These are phyloP conservation scores for Adelognathus sp. DNA, from an alignment of 2,888 invertebrate species.

Conservation along the genomic window DNA sequence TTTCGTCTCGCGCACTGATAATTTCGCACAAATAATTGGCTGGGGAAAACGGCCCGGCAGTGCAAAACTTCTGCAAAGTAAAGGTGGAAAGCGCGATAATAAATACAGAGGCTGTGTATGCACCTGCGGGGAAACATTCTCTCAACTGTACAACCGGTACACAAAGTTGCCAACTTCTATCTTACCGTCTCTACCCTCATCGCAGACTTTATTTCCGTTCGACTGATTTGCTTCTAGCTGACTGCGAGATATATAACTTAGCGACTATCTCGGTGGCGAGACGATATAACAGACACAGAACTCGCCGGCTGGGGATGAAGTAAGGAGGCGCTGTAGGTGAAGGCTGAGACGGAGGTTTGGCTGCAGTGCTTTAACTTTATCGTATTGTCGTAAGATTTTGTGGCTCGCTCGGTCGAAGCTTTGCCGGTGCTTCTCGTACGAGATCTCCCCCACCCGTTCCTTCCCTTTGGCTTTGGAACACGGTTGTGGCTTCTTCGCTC, in stretches of 20 bases:
- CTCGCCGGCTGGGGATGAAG: not conserved
- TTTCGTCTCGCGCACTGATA: slow-evolving; percentile 38
- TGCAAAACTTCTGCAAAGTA: slow-evolving; percentile 8
- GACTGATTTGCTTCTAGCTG: slow-evolving; percentile 51
- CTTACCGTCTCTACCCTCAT: not conserved
- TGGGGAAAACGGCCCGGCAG: slow-evolving; percentile 9
- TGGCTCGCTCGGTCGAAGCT: slow-evolving; percentile 31
- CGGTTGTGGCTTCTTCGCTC: slow-evolving; percentile 11
- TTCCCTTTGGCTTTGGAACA: slow-evolving; percentile 18
- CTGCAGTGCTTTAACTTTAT: slow-evolving; percentile 46
- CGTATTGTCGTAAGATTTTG: slow-evolving; percentile 43
- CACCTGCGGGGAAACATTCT: slow-evolving; percentile 35
- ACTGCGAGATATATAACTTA: slow-evolving; percentile 39
- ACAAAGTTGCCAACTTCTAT: slow-evolving; percentile 47
- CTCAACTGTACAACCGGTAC: slow-evolving; percentile 25
- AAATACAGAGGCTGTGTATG: not conserved
- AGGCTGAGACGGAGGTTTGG: slow-evolving; percentile 9
- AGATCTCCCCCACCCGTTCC: no score
- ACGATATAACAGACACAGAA: slow-evolving; percentile 13
- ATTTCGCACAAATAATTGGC: slow-evolving; percentile 50
- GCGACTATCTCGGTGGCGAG: slow-evolving; percentile 34
- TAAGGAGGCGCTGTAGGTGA: slow-evolving; percentile 2
- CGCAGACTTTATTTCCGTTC: slow-evolving; percentile 34
- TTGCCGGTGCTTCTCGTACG: not conserved
- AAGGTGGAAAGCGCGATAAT: not conserved